A percentile compares a stretch with the other conserved stretches of the same genome.
These are phyloP conservation scores for Engraulis encrasicolus DNA, from an alignment of 2,113 vertebrate species.

Conservation along the genomic window DNA sequence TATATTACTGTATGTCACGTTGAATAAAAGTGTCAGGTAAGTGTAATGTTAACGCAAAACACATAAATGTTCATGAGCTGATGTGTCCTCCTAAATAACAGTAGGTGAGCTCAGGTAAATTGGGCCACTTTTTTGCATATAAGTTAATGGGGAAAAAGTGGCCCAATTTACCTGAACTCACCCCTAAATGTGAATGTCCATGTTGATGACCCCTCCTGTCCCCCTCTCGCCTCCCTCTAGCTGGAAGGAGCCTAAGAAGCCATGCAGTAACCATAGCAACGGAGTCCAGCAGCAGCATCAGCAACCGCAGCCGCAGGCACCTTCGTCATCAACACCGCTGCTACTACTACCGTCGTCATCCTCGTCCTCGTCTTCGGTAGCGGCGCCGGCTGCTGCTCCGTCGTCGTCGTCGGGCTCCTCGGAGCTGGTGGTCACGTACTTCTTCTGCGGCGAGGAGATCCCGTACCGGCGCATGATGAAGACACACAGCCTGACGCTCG, in stretches of 20 bases:
- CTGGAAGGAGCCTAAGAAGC: conserved; percentile 88
- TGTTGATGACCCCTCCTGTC: conserved; percentile 21
- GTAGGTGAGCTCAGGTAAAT: too few relatives aligned
- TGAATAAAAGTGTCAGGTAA: too few relatives aligned
- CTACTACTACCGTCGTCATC: neutral
- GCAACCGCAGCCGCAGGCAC: too few relatives aligned
- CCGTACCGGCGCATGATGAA: conserved; percentile 94
- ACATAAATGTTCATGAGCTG: too few relatives aligned
- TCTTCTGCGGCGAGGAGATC: conserved; percentile 98
- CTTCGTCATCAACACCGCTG: neutral
- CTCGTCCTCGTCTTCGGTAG: neutral
- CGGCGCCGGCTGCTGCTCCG: neutral
- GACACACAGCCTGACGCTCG: conserved; percentile 92
- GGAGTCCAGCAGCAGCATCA: too few relatives aligned
- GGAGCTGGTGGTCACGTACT: conserved; percentile 94
- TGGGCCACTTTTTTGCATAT: too few relatives aligned
- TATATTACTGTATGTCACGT: too few relatives aligned
- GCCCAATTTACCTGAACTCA: too few relatives aligned
- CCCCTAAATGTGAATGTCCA: too few relatives aligned
- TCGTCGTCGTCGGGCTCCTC: neutral
- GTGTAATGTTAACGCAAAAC: too few relatives aligned
- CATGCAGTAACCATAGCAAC: conserved; percentile 66
- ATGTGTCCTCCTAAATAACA: too few relatives aligned
- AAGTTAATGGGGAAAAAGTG: too few relatives aligned
- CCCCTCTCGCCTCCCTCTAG: conserved; percentile 66